Evolutionary conservation across 2,797 vertebrate species (phyloP).

Genomic region (Poecile montanus): DNA sequence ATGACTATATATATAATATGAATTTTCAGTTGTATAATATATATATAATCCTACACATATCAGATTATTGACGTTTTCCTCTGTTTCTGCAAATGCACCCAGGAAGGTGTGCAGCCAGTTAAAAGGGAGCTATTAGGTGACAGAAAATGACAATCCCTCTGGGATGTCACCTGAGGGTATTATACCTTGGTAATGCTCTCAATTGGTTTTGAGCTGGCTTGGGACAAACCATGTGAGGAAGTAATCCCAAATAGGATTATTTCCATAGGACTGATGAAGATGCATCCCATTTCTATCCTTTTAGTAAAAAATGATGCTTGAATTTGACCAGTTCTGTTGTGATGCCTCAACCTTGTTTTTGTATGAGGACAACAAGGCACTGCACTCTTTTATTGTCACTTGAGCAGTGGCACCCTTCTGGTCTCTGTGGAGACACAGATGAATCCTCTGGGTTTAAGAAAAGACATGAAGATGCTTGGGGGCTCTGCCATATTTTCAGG

Average conservation of each 20-base stretch:
- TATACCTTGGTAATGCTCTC: neutral
- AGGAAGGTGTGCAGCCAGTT: neutral
- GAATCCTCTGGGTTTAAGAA: neutral
- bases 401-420: neutral
- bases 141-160: neutral
- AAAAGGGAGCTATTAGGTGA: neutral
- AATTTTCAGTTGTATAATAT: no score
- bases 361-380: accelerated
- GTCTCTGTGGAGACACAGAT: neutral
- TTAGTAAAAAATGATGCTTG: neutral
- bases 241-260: neutral
- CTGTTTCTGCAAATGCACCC: neutral
- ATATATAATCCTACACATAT: neutral
- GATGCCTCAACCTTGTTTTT: neutral
- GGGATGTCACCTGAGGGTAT: neutral
- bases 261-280: neutral
- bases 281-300: neutral
- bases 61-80: neutral
- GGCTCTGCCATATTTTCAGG: neutral
- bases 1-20: neutral
- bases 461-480: neutral
- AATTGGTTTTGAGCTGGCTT: neutral
- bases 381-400: neutral
- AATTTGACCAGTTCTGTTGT: neutral
- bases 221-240: neutral